phyloP scores from a whole-genome alignment of 2,113 vertebrate genomes.

The Pungitius pungitius region DNA sequence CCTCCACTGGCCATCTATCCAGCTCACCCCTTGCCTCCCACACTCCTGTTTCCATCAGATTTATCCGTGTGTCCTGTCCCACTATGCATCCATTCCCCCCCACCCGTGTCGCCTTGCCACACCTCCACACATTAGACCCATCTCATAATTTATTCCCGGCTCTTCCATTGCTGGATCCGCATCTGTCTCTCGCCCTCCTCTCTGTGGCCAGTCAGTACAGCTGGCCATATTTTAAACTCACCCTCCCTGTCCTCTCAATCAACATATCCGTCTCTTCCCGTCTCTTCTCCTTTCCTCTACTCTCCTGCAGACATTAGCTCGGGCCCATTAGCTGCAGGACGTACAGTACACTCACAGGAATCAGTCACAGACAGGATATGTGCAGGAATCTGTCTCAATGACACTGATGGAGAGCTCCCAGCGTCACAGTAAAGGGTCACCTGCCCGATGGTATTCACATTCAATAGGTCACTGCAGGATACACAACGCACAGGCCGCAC shows the following conservation, averaged over 20 bases:
- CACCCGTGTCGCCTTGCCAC: slow-evolving; percentile 52
- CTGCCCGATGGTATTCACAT: not conserved
- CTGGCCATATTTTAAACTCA: slow-evolving; percentile 67
- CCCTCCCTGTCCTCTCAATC: slow-evolving; percentile 59
- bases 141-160: slow-evolving; percentile 64
- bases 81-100: slow-evolving; percentile 37
- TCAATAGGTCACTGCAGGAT: slow-evolving; percentile 2
- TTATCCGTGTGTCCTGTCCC: slow-evolving; percentile 53
- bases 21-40: slow-evolving; percentile 44
- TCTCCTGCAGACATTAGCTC: slow-evolving; percentile 54
- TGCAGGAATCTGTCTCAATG: slow-evolving; percentile 38
- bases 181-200: slow-evolving; percentile 41
- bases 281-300: slow-evolving; percentile 34
- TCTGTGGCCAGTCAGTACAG: slow-evolving; percentile 59
- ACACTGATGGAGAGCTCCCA: slow-evolving; percentile 34
- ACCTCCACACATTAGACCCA: slow-evolving; percentile 60
- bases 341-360: slow-evolving; percentile 48
- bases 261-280: slow-evolving; percentile 59
- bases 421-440: not conserved
- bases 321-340: slow-evolving; percentile 55
- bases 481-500: slow-evolving; percentile 2
- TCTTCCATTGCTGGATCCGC: slow-evolving; percentile 32
- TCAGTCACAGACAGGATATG: slow-evolving; percentile 47
- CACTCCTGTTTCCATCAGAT: slow-evolving; percentile 46
- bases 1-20: slow-evolving; percentile 66